Evolutionary conservation across 2,888 invertebrate genomes (phyloP), one percentile per base, ranked within the genome.

Genomic region (Crocallis elinguaria): DNA sequence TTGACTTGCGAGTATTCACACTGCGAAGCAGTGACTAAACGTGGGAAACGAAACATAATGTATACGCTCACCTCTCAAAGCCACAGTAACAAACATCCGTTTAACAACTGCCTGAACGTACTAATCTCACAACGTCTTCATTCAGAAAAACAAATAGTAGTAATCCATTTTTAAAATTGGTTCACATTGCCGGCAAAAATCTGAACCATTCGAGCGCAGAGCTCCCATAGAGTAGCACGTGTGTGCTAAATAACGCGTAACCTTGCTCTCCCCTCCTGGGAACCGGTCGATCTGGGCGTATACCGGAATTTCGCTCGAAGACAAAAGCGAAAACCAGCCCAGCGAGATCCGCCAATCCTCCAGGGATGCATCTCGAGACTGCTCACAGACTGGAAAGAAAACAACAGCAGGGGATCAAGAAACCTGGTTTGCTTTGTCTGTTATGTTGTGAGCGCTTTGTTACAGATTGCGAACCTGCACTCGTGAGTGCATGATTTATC

Each of bases 261-360:
- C 86, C 84, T 86, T 84, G 86, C 69, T 70, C 79, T 83, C 85
- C 86, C 87, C 86, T 82, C 82, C 76, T 77, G 78, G 82, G 81
- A 84, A 86, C 85, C 81, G 82, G 82, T 84, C 77, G 77, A 77
- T 75, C 77, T 73, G 67, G 69, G 66, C 54, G 62, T 71, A 69
- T 69, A 77, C 77, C 68, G 74, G 77, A 75, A 75, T 82, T 75
- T 74, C 66, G 66, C 72, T 74, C 63, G 60, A 69, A 77, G 71
- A 82, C 75, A 73, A 75, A 71, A 73, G 67, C 64, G 49, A 58
- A 48, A 73, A 67, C 75, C 75, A 80, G 50, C 64, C 43, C 39
- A 54, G 50, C 49, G 46, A 71, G 75, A 63, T 56, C 77, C 64
- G 60, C 53, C 63, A 42, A 67, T 59, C 60, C 67, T 64, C 60